phyloP scores from a whole-genome alignment of 1,140 invertebrate species.

The Rhagoletis pomonella region DNA sequence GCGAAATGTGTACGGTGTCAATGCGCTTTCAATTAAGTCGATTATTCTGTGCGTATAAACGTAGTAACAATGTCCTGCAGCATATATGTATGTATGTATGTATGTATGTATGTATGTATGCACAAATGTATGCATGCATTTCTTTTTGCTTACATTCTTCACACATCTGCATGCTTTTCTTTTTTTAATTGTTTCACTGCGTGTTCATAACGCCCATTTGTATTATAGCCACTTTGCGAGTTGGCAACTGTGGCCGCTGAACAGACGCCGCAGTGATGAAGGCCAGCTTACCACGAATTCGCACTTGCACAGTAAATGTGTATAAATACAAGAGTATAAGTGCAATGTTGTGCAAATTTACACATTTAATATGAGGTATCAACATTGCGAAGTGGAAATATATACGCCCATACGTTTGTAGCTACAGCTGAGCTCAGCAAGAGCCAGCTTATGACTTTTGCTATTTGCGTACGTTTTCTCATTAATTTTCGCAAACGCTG shows the following conservation, averaged over 20 bases:
- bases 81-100: too few relatives aligned
- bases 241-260: constrained; percentile 2
- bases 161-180: background rate
- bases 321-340: background rate
- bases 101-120: too few relatives aligned
- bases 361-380: too few relatives aligned
- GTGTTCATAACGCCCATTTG: background rate
- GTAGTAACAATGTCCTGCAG: background rate
- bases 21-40: too few relatives aligned
- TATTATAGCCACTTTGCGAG: constrained; percentile 32
- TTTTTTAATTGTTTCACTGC: background rate
- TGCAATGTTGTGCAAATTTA: too few relatives aligned
- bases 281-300: background rate
- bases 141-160: background rate
- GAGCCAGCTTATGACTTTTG: constrained; percentile 24
- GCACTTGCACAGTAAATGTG: background rate
- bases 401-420: background rate
- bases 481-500: constrained; percentile 33
- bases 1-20: too few relatives aligned
- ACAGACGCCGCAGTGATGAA: background rate
- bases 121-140: background rate
- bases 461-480: constrained; percentile 30
- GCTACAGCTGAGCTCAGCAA: background rate
- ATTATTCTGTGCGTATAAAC: too few relatives aligned
- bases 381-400: too few relatives aligned